Base-by-base conservation (phyloP, 1,140 invertebrate genomes). In the Lepidostoma basale region DNA sequence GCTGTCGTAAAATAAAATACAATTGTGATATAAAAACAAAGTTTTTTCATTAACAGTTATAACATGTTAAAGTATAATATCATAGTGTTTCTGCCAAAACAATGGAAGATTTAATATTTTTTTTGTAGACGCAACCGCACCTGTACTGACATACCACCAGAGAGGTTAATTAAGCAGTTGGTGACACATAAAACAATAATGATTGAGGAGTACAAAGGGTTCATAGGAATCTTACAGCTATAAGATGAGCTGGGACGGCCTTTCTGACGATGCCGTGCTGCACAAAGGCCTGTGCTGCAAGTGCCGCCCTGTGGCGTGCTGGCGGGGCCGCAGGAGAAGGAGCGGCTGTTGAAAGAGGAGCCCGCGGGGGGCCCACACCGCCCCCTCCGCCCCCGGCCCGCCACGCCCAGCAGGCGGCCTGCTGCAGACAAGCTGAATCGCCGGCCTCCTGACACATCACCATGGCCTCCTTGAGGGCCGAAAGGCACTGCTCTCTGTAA, bases 381-480 rank as follows among this genome's bases (percentile, higher is more conserved):
- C 75, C 58, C 73, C 77, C 22, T 74, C 74, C 54, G n/a, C 78
- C 79, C 8, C 76, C 77, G n/a, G 90, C 79, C 73, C 90, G 83
- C 68, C 89, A 89, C 62, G 91, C 85, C 92, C 92, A 94, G 49
- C 90, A 89, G 75, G 93, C 88, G 33, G 92, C 92, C 77, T 94
- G 87, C 78, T 96, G 93, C 22, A 96, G 83, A 75, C 93, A 95
- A 44, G 90, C 84, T 75, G 91, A 89, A 76, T 96, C 94, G 65
- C 90, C 92, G 36, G 88, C 89, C 81, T 94, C 91, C 78, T 96
- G 94, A n/a, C 94, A 92, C 74, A 93, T 84, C 78, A 89, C 89
- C 62, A 96, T 89, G 9, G 93, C 90, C 84, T 96, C 94, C 74
- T 89, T 89, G 12, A 96, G 83, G 25, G 92, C 91, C 62, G 86